These are phyloP conservation scores for Anthonomus grandis DNA, from an alignment of 1,140 invertebrate species.

Conservation along the genomic window DNA sequence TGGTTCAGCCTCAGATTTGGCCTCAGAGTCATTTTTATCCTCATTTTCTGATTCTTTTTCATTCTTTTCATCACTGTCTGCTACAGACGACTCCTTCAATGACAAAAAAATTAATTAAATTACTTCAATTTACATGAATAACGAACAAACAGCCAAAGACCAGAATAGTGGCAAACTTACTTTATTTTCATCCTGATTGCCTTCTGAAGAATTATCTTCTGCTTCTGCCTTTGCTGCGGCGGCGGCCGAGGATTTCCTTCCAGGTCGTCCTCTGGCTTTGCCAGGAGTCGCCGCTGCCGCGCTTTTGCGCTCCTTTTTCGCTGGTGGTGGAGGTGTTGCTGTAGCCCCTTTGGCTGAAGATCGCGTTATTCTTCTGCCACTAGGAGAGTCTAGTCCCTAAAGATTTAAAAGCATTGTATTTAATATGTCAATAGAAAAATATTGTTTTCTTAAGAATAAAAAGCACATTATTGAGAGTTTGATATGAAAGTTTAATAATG, in stretches of 20 bases:
- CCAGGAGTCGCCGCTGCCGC: constrained; percentile 12
- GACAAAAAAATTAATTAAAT: background rate
- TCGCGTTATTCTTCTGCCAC: constrained; percentile 48
- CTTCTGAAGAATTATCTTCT: constrained; percentile 26
- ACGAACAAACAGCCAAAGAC: no score
- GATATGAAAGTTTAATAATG: background rate
- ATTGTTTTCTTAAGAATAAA: background rate
- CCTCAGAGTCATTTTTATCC: constrained; percentile 11
- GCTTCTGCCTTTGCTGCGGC: no score
- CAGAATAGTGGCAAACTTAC: constrained; percentile 4
- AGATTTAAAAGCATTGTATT: constrained; percentile 21
- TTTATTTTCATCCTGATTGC: constrained; percentile 29
- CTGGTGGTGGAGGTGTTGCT: constrained; percentile 48
- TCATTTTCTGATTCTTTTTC: constrained; percentile 36
- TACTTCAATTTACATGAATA: constrained; percentile 27
- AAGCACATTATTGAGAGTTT: background rate
- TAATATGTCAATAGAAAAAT: background rate
- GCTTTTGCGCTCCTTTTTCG: constrained; percentile 49
- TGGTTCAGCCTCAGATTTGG: constrained; percentile 31
- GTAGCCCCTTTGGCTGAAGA: constrained; percentile 48
- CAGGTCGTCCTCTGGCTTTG: constrained; percentile 25
- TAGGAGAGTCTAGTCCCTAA: constrained; percentile 41
- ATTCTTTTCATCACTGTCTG: constrained; percentile 36
- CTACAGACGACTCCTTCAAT: constrained; percentile 15
- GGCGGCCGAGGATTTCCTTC: constrained; percentile 11